Conservation (phyloP, 2,797 vertebrate genomes). For the Myotis myotis region DNA sequence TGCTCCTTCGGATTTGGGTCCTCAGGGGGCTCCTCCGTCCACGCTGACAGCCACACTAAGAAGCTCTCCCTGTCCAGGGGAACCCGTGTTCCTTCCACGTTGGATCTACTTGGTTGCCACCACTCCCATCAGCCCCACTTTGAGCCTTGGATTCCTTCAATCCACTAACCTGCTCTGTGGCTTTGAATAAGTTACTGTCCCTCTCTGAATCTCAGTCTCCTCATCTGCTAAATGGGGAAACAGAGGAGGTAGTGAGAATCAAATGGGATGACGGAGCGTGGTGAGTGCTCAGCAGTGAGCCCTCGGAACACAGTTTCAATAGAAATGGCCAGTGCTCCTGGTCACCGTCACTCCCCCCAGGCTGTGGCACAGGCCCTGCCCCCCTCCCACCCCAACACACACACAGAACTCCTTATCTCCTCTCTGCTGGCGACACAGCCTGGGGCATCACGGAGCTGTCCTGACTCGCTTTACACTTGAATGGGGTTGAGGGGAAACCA, state of each 20-base stretch:
- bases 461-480: too few species aligned
- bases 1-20: neutral
- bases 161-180: neutral
- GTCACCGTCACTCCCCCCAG: rapidly evolving
- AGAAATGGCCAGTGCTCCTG: rapidly evolving
- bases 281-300: rapidly evolving
- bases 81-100: neutral
- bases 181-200: neutral
- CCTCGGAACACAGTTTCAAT: rapidly evolving
- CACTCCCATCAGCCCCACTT: too few species aligned
- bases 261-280: rapidly evolving
- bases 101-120: neutral
- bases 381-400: neutral
- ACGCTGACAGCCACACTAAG: neutral
- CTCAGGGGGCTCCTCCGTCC: neutral
- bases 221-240: neutral
- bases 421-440: too few species aligned
- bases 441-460: too few species aligned
- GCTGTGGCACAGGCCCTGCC: neutral
- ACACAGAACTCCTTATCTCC: neutral
- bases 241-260: neutral
- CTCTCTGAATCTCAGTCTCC: neutral
- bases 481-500: too few species aligned
- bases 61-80: too few species aligned
- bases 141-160: neutral